phyloP scores from a whole-genome alignment of 64 coral and sea anemone genomes.

The Platygyra sinensis region DNA sequence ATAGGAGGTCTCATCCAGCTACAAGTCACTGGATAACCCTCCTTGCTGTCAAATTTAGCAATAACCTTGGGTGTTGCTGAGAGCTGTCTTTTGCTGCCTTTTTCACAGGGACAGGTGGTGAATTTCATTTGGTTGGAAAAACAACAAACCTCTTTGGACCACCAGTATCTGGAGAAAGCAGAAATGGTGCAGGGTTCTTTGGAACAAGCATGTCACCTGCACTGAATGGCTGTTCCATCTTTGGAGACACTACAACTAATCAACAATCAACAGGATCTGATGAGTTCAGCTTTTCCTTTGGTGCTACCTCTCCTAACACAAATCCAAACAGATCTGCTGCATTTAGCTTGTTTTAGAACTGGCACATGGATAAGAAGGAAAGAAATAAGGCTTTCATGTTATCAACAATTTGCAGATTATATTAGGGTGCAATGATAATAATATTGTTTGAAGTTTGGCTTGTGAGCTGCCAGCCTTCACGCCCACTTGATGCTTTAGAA shows the following conservation, averaged over 20 bases:
- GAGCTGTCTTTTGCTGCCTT: not conserved
- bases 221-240: conserved; percentile 20
- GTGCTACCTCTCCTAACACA: not conserved
- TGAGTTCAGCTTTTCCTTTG: conserved; percentile 31
- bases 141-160: conserved; percentile 30
- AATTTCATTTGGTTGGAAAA: not conserved
- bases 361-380: no score
- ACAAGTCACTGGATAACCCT: no score
- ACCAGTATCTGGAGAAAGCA: conserved; percentile 4
- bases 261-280: not conserved
- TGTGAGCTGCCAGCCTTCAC: no score
- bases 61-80: not conserved
- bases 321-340: conserved; percentile 13
- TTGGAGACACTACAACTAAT: conserved; percentile 3
- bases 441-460: no score
- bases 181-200: not conserved
- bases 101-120: not conserved
- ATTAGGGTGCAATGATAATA: no score
- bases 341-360: conserved; percentile 35
- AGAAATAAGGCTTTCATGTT: no score
- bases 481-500: no score
- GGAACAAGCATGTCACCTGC: conserved; percentile 10
- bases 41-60: not conserved
- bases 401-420: no score
- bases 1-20: no score